Conservation (phyloP, 2,888 invertebrate species). For the Parelbella ahira region DNA sequence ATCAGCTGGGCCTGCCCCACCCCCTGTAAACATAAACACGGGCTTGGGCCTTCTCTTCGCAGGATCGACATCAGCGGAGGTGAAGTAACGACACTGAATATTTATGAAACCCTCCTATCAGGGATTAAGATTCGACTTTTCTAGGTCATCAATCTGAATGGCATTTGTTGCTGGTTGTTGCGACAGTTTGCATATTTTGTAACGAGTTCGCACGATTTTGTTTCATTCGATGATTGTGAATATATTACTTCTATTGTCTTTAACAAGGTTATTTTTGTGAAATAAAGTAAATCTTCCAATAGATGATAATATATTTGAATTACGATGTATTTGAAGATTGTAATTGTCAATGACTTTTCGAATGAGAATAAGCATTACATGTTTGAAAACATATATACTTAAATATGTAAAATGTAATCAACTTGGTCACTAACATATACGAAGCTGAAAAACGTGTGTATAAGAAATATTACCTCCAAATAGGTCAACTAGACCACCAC, state of each 20-base stretch:
- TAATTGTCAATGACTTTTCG: too few species aligned
- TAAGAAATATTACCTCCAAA: too few species aligned
- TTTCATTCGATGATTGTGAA: slow-evolving; percentile 9
- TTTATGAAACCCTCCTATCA: slow-evolving; percentile 71
- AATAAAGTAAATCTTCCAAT: too few species aligned
- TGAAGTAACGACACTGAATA: slow-evolving; percentile 77
- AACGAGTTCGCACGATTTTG: slow-evolving; percentile 19
- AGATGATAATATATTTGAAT: too few species aligned
- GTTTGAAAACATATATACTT: too few species aligned
- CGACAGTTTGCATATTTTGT: slow-evolving; percentile 31
- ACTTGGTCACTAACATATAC: too few species aligned
- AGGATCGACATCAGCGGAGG: slow-evolving; percentile 72
- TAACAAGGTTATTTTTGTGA: too few species aligned
- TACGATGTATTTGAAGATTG: too few species aligned
- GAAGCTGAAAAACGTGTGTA: too few species aligned
- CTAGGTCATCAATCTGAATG: slow-evolving; percentile 62
- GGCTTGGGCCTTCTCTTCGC: slow-evolving; percentile 45
- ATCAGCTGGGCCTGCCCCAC: slow-evolving; percentile 64
- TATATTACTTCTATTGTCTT: slow-evolving; percentile 10
- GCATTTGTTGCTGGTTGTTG: slow-evolving; percentile 40
- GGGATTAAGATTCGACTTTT: slow-evolving; percentile 72
- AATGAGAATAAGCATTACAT: too few species aligned
- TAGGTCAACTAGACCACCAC: too few species aligned
- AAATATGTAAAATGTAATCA: too few species aligned
- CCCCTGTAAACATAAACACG: slow-evolving; percentile 77